phyloP scores from a whole-genome alignment of 2,797 vertebrate species.

The Chelonia mydas region DNA sequence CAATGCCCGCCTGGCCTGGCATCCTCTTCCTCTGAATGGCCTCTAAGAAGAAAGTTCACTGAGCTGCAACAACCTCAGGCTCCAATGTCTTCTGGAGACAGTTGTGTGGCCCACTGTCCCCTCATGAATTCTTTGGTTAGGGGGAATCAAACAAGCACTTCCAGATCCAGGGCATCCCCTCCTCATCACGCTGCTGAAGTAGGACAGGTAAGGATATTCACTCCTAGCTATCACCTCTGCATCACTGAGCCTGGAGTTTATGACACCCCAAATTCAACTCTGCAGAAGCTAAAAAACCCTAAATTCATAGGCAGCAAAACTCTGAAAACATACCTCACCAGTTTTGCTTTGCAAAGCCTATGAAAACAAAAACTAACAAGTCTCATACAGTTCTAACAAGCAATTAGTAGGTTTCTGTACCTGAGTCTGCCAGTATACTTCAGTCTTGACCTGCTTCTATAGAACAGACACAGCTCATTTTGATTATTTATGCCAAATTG shows the following conservation, averaged over 20 bases:
- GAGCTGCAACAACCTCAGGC: fast-evolving
- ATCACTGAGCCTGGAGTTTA: not conserved
- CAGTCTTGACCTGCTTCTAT: not conserved
- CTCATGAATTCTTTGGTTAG: not conserved
- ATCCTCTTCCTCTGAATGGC: fast-evolving
- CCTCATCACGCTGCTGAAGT: not conserved
- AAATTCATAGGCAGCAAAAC: not conserved
- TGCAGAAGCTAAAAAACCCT: not conserved
- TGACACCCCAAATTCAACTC: not conserved
- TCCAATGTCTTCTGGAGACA: not conserved
- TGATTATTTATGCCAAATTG: not conserved
- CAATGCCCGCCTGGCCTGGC: not conserved
- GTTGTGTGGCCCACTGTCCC: not conserved
- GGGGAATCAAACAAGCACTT: not conserved
- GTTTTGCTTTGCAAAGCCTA: not conserved
- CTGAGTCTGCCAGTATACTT: not conserved
- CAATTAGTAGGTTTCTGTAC: not conserved
- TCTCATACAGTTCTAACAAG: not conserved
- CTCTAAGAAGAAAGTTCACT: not conserved
- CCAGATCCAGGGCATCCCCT: not conserved
- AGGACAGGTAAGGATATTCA: not conserved
- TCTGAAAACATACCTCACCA: not conserved
- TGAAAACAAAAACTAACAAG: not conserved
- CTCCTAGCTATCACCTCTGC: not conserved
- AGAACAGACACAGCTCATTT: not conserved